Base-by-base conservation (phyloP, 1,140 invertebrate species). In the Eueides isabella region DNA sequence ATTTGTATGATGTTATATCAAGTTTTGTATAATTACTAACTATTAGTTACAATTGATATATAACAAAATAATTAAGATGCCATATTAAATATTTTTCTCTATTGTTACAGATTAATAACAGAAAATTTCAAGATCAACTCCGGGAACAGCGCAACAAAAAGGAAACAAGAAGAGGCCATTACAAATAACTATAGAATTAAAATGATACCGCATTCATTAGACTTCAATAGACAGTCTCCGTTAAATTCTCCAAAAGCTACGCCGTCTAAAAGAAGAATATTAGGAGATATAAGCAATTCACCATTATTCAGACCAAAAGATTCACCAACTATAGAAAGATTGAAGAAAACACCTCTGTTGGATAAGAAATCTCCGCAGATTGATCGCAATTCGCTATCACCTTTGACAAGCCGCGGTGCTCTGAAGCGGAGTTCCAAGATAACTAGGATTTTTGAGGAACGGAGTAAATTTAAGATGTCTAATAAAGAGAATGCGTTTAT, bases 41-140 rank as follows among this genome's bases (percentile, higher is more conserved):
- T 1, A 55, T 55, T 11, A 26, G 1, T 55, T 26, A 23, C 26
- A 55, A 55, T 55, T 11, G 11, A 19, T 1, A 19, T 12, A 7
- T 44, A 19, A 44, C 16, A 44, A 19, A 55, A 55, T 26, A 23
- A 12, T 11, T 23, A 14, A 3, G n/a, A n/a, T n/a, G 2, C 23
- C 2, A 11, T 26, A 55, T 11, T 55, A 1, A 55, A 44, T 44
- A 19, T 26, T 19, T 19, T 26, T 23, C 61, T 5, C 14, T 67
- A 33, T 86, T 26, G 48, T 90, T 91, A 2, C 89, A 92, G 91
- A 30, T 83, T 92, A 63, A 91, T 92, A 65, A 91, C 89, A 2
- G 89, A 92, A n/a, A 91, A 78, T 73, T 92, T 92, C 85, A 87
- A 81, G 67, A 92, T 92, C 23, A 91, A 92, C 78, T 92, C 90